These are phyloP conservation scores for Chalcosyrphus nemorum DNA, from an alignment of 2,888 invertebrate species.

Conservation along the genomic window DNA sequence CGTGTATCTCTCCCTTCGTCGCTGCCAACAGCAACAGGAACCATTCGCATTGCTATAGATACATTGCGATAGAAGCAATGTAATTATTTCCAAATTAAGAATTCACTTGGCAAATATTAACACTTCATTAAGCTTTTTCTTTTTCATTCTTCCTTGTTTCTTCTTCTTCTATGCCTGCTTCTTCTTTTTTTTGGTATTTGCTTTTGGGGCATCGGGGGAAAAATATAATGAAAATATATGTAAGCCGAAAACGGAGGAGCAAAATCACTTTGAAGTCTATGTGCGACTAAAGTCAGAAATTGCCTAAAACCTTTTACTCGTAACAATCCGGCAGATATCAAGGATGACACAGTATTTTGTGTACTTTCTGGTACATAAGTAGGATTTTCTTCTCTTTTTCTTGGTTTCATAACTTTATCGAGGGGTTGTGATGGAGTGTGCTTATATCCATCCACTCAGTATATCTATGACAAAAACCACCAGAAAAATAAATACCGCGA, in stretches of 20 bases:
- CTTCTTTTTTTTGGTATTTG: slow-evolving; percentile 1
- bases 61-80: neutral
- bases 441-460: too few relatives aligned
- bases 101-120: slow-evolving; percentile 50
- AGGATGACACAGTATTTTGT: neutral
- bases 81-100: slow-evolving; percentile 41
- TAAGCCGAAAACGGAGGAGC: neutral
- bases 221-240: neutral
- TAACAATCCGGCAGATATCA: neutral
- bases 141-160: slow-evolving; percentile 1
- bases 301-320: neutral
- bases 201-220: neutral
- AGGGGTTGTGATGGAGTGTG: too few relatives aligned
- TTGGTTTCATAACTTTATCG: too few relatives aligned
- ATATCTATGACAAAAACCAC: too few relatives aligned
- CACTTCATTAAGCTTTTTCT: slow-evolving; percentile 27
- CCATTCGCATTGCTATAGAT: neutral
- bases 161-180: neutral
- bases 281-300: neutral
- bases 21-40: neutral
- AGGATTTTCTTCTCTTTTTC: too few relatives aligned
- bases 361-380: too few relatives aligned
- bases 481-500: too few relatives aligned
- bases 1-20: too few relatives aligned
- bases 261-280: slow-evolving; percentile 18